phyloP scores from a whole-genome alignment of 2,113 vertebrate genomes.

The Carassius auratus region DNA sequence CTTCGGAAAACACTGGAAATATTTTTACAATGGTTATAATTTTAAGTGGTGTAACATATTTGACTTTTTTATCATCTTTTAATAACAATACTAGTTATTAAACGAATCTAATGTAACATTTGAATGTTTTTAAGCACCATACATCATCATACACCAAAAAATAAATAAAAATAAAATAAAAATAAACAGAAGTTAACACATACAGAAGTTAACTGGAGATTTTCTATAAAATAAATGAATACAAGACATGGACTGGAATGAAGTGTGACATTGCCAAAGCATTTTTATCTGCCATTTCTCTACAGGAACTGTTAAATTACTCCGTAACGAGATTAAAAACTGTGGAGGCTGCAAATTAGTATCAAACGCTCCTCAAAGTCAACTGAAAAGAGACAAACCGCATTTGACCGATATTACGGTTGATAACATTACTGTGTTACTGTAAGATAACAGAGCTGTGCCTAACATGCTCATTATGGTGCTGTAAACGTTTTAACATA shows the following conservation, averaged over 20 bases:
- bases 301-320: neutral
- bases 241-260: neutral
- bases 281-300: neutral
- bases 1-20: neutral
- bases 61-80: neutral
- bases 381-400: neutral
- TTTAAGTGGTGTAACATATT: neutral
- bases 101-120: too few species aligned
- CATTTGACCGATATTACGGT: neutral
- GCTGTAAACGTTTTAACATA: neutral
- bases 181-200: too few species aligned
- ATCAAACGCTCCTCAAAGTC: neutral
- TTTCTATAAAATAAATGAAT: neutral
- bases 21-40: too few species aligned
- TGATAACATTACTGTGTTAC: neutral
- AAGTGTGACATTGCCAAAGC: neutral
- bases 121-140: too few species aligned
- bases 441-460: neutral
- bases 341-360: neutral
- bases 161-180: too few species aligned
- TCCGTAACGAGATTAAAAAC: constrained; percentile 1
- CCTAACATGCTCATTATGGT: neutral
- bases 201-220: too few species aligned
- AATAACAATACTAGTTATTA: neutral
- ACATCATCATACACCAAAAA: too few species aligned